Base-by-base conservation (phyloP, 2,113 vertebrate species). In the Dromas ardeola region DNA sequence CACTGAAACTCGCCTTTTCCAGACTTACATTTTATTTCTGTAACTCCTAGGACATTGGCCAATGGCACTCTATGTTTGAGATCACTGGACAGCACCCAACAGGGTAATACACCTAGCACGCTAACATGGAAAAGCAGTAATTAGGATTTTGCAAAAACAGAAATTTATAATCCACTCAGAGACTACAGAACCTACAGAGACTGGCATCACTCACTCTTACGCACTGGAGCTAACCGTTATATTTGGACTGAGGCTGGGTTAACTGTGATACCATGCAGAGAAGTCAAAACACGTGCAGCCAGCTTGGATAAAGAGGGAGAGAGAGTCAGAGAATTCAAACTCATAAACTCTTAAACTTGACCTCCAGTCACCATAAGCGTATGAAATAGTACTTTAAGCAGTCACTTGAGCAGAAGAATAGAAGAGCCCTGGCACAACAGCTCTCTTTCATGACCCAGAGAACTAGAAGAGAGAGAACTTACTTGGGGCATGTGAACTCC, bases 91-190 rank as follows among this genome's bases (percentile, higher is more conserved):
- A 70, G 26, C 20, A 53, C 49, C 38, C 40, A 38, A 0, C 2
- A 45, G 29, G 53, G 11, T 27, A 17, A 6, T 26, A 23, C 21
- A 34, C 14, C 25, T 34, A 14, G 13, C 29, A 32, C 0, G 0
- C 5, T 27, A 59, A 29, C 36, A 38, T 3, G 8, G 52, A 77
- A 80, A 72, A 59, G 19, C 25, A 83, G 32, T 8, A 67, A 10
- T 25, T 30, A 69, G 58, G 29, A 34, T 29, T 72, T 50, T 4
- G 7, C n/a, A 63, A 71, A 88, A 80, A 30, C 30, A 81, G 76
- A 65, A 12, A 40, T 86, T 47, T 59, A 1, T 21, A 32, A 69
- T 11, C 15, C 56, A 36, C 15, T 9, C 4, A 63, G 56, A 23
- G 23, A 29, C 6, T 15, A 43, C 18, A 59, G 56, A 62, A 32